Base-by-base conservation (phyloP, 1,140 invertebrate genomes). In the Microplitis demolitor region DNA sequence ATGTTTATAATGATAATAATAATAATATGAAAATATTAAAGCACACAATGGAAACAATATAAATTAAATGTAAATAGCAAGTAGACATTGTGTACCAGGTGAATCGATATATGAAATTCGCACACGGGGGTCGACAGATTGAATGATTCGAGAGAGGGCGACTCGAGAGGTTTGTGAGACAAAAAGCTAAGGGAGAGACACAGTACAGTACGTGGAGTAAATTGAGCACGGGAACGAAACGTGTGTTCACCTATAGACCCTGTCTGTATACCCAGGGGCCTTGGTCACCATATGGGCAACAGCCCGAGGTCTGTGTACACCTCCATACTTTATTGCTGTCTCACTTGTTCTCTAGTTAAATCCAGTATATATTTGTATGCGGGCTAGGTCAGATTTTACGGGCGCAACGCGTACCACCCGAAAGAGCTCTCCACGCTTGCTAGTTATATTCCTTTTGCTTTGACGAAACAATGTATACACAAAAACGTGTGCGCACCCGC, bases 221-320 rank as follows among this genome's bases (percentile, higher is more conserved):
- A 72, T 72, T 64, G 69, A 54, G 60, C 45, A 71, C 13, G 66
- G 50, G 58, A 73, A 69, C 66, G 72, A 71, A 71, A 61, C 33
- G 31, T 66, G 69, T 82, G 75, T 74, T 83, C 83, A 85, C 84
- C 83, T 85, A 81, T 82, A 79, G 78, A 75, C 76, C 31, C 14
- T 62, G 58, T 37, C 61, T 58, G 60, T 62, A 75, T 56, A 62
- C 58, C 72, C 68, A 74, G 66, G 66, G 76, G 78, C 81, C 74
- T 78, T 82, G 80, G 75, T 84, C 83, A 83, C 84, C 85, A 87
- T 85, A 86, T 87, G 85, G 85, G 82, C 82, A 70, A 76, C 83
- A 83, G 81, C 77, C 81, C 76, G 76, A 79, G 84, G 84, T 77
- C 78, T 80, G 62, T 76, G 78, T 79, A 64, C 79, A 84, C 81